Evolutionary conservation across 1,140 invertebrate species (phyloP), one percentile per base, ranked within the genome.

Genomic region (Zophobas atratus): DNA sequence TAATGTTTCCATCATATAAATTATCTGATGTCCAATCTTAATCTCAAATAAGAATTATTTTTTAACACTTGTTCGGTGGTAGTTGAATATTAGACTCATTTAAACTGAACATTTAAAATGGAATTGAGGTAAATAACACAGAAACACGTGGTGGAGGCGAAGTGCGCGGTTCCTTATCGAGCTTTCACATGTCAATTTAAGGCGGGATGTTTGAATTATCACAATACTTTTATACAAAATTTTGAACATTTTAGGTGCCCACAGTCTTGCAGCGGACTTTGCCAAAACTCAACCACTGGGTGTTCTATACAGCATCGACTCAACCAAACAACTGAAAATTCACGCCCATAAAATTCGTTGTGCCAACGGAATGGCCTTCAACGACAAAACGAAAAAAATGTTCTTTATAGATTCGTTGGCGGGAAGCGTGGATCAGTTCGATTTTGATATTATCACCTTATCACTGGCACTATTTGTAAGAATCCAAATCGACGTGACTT

Each of bases 291-390:
- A 57, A 20, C 60, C 79, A 34, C 77, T 73, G 36, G 81, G 82
- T 2, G 60, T 77, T 55, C 71, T 84, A 6, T 84, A 81, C 70
- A 78, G 63, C 70, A 77, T 81, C 35, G 49, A 70, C 6, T 6
- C 34, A 6, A 71, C 75, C 46, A 38, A 56, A 5, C 38, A 77
- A 57, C 51, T 81, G n/a, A 81, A 83, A 71, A 84, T 78, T 48
- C 81, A 86, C 67, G 88, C 81, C 73, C 82, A 77, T 78, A 82
- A 88, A 78, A 88, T 94, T 32, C 88, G 89, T 51, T 92, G 96
- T 74, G 93, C 94, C 32, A 97, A 97, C 84, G 95, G 96, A 0
- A 84, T 97, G 2, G 91, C 92, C 2, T 97, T 95, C 95, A 92
- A 91, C 79, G 81, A 86, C 1, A 88, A 91, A 70, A 88, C 91